Evolutionary conservation across 2,888 invertebrate genomes (phyloP), one percentile per base, ranked within the genome.

Genomic region (Zeuzera pyrina): DNA sequence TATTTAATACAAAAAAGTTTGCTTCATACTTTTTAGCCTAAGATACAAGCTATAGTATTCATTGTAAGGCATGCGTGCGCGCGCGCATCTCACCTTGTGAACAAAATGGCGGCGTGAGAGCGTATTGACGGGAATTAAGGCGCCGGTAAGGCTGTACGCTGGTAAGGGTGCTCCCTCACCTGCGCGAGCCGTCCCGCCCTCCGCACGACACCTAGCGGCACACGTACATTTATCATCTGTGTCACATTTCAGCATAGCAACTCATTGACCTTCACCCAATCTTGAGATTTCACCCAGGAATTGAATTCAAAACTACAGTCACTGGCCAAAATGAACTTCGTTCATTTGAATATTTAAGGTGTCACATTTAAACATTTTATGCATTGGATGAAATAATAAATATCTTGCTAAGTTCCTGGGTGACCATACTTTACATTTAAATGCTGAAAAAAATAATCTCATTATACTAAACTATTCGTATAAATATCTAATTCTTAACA

Each of bases 161-260:
- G 95, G 90, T 97, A 97, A 86, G 97, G 97, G 91, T 97, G 96
- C 87, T 96, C 95, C 90, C 97, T 89, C 85, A 91, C 88, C 85
- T 93, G 91, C 87, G 91, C 90, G 86, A 93, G 89, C 85, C 93
- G 90, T 71, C 91, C 91, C 85, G 92, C 90, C 63, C 86, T 87
- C 85, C 91, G 91, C 88, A 91, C 92, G 91, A 93, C 92, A 93
- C 88, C 88, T 88, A 87, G 86, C 86, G 85, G 81, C 83, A 83
- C 58, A 79, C 57, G 57, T 62, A 71, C 55, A 62, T 78, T n/a
- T 67, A 77, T 73, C 64, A 76, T 68, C 72, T 73, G 57, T 54
- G 53, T 49, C 57, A 52, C 36, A 27, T 15, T 32, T 33, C 30
- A 28, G 10, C 38, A 44, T 37, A 42, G 7, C 22, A n/a, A n/a